A percentile compares a stretch with the other conserved stretches of the same genome.
These are phyloP conservation scores for Parauchenoglanis ngamensis DNA, from an alignment of 2,797 vertebrate species.

Conservation along the genomic window DNA sequence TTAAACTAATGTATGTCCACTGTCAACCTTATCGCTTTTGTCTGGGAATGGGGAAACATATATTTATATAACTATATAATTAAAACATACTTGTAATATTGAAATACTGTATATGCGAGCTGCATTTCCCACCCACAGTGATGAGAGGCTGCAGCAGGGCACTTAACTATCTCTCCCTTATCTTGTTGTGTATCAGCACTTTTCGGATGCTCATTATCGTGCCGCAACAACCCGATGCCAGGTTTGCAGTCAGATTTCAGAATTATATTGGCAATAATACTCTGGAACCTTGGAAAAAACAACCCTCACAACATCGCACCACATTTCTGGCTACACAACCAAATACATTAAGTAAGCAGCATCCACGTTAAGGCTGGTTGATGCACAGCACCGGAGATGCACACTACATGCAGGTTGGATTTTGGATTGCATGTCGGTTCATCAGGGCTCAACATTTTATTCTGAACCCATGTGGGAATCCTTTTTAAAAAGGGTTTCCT, in stretches of 20 bases:
- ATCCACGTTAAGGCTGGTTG: background rate
- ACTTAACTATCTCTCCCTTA: background rate
- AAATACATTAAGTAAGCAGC: background rate
- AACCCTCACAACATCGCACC: background rate
- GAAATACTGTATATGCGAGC: background rate
- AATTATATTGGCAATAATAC: conserved; percentile 7
- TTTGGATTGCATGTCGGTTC: background rate
- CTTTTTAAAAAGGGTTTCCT: background rate
- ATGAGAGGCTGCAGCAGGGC: background rate
- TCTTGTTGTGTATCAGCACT: conserved; percentile 16
- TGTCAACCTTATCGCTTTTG: background rate
- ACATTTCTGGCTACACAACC: background rate
- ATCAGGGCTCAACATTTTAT: background rate
- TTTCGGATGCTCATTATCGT: background rate
- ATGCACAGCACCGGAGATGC: background rate
- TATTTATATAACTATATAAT: background rate
- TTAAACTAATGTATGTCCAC: background rate
- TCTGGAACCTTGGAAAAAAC: background rate
- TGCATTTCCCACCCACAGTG: background rate
- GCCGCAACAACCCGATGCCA: background rate
- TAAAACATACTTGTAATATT: background rate
- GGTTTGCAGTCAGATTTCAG: background rate
- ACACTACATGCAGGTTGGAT: background rate
- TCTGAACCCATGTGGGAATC: background rate
- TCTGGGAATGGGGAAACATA: background rate